phyloP scores from a whole-genome alignment of 2,888 invertebrate genomes.

The Cylindroiulus punctatus region DNA sequence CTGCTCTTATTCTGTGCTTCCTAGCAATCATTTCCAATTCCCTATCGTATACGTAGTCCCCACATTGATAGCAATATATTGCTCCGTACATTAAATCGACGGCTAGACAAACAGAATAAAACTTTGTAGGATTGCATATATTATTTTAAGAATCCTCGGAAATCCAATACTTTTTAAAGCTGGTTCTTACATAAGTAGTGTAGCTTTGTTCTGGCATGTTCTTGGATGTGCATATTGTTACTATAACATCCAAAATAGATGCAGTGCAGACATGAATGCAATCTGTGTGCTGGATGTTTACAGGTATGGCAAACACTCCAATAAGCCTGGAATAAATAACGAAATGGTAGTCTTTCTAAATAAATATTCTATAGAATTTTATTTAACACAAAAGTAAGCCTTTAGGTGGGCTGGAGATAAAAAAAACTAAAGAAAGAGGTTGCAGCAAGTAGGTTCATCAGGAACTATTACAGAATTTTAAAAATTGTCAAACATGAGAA shows the following conservation, averaged over 20 bases:
- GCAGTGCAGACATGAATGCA: slow-evolving; percentile 76
- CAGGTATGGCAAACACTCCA: slow-evolving; percentile 86
- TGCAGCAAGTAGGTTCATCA: too few relatives aligned
- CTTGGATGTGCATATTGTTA: slow-evolving; percentile 76
- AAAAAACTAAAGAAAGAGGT: too few relatives aligned
- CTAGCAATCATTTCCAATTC: slow-evolving; percentile 70
- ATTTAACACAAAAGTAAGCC: too few relatives aligned
- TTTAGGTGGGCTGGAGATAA: too few relatives aligned
- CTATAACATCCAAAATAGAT: slow-evolving; percentile 93
- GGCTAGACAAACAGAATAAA: slow-evolving; percentile 68
- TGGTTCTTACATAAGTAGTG: slow-evolving; percentile 75
- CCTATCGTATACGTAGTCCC: slow-evolving; percentile 90
- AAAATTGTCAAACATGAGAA: too few relatives aligned
- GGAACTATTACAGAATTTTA: too few relatives aligned
- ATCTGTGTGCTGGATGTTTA: slow-evolving; percentile 79
- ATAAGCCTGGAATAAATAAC: slow-evolving; percentile 74
- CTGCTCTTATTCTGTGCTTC: slow-evolving; percentile 62
- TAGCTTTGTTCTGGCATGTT: slow-evolving; percentile 82
- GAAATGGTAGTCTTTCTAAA: too few relatives aligned
- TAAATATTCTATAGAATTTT: too few relatives aligned
- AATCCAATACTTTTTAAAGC: background rate
- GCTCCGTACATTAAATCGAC: slow-evolving; percentile 90
- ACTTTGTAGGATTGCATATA: background rate
- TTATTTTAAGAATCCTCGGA: background rate
- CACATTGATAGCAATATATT: slow-evolving; percentile 88